Conservation (phyloP, 2,888 invertebrate genomes). For the Arctia plantaginis region DNA sequence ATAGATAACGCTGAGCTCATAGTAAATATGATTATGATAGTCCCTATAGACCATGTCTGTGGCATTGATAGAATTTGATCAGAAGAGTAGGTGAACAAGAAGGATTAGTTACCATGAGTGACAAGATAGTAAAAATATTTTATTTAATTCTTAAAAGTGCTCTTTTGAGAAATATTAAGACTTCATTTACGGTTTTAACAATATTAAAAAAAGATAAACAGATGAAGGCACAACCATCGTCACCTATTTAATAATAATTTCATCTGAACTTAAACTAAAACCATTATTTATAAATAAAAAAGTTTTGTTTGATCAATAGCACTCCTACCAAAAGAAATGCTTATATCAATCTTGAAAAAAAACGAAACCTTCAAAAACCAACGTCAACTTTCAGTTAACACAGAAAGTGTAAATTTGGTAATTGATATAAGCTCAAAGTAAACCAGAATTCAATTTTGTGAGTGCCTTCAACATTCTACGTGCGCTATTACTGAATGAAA, state of each 20-base stretch:
- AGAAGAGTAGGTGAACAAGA: no score
- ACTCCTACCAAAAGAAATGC: neutral
- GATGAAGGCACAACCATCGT: neutral
- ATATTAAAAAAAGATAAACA: neutral
- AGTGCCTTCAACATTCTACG: constrained; percentile 41
- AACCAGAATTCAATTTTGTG: constrained; percentile 46
- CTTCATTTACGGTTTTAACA: neutral
- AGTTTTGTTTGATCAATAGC: neutral
- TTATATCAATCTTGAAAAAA: constrained; percentile 1
- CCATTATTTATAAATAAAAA: neutral
- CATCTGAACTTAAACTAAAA: neutral
- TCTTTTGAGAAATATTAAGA: no score
- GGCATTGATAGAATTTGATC: no score
- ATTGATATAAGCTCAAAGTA: constrained; percentile 19
- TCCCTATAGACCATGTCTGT: no score
- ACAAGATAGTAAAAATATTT: no score
- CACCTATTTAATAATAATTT: neutral
- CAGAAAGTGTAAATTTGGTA: constrained; percentile 15
- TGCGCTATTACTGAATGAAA: constrained; percentile 51
- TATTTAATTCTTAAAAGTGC: no score
- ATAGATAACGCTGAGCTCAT: no score
- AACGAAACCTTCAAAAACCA: constrained; percentile 10
- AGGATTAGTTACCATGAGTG: no score
- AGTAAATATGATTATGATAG: no score
- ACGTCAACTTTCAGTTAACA: constrained; percentile 9